Evolutionary conservation across 2,113 vertebrate genomes (phyloP), one percentile per base, ranked within the genome.

Genomic region (Circaetus cinerascens): DNA sequence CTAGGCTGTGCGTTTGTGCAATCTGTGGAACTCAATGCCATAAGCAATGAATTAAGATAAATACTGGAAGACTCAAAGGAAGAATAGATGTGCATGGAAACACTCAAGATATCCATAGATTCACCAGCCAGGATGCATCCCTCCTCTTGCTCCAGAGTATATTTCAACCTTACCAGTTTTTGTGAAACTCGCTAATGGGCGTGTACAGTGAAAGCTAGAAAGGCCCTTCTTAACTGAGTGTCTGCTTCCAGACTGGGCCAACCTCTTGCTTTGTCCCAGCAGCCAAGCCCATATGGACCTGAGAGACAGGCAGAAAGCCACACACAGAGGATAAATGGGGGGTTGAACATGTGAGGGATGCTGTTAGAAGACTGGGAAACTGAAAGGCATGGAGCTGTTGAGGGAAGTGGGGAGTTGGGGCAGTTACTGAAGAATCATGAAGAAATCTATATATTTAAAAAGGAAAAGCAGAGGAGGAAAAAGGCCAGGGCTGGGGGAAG

Each of bases 261-360:
- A 15, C 9, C n/a, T 57, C 40, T 45, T 81, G 40, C 74, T 75
- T 59, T 67, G 57, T 25, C 62, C 51, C 71, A 83, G n/a, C 38
- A 78, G 26, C 19, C 56, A 93, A 82, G 62, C 5, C 43, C 41
- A 13, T 5, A 14, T 1, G 17, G 38, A 45, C 78, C n/a, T 9
- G 10, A 30, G 56, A 77, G 34, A 56, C 19, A 32, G 40, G 30
- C 29, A 82, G 71, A 56, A 79, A 79, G 69, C 29, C 38, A 63
- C 18, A 43, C 4, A 26, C 15, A 64, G 48, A 72, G 48, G 18
- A 26, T 21, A 48, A 12, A 13, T 1, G 13, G 15, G 8, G 21
- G 5, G 16, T 0, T 62, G 53, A 79, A 64, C 29, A 21, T 2
- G 13, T 6, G 15, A 85, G 22, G 2, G 1, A 30, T 59, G 40